Percentiles rank a stretch among this genome's conserved stretches.
Evolutionary conservation across 2,888 invertebrate genomes (phyloP).

Genomic region (Meiosimyza decipiens): DNA sequence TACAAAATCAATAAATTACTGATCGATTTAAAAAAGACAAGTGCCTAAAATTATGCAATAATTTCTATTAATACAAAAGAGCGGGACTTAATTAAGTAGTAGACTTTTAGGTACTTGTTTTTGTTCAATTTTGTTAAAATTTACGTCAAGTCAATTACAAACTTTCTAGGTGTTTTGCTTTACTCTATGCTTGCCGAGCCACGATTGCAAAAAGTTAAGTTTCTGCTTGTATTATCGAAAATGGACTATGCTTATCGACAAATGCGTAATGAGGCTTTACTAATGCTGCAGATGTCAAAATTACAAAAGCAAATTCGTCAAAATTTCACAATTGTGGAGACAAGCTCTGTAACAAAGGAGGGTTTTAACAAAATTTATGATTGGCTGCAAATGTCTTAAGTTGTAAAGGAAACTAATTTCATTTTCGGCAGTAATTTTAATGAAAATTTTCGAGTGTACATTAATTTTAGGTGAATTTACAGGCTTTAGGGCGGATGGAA

Average conservation of each 20-base stretch:
- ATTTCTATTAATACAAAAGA: too few relatives aligned
- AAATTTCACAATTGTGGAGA: slow-evolving; percentile 77
- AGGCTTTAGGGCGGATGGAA: too few relatives aligned
- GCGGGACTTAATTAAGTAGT: background rate
- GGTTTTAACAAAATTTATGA: slow-evolving; percentile 76
- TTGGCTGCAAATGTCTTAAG: slow-evolving; percentile 69
- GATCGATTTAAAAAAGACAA: too few relatives aligned
- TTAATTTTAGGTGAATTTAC: too few relatives aligned
- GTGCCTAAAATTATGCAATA: too few relatives aligned
- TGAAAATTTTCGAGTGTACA: too few relatives aligned
- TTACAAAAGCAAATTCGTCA: slow-evolving; percentile 77
- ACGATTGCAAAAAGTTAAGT: slow-evolving; percentile 73
- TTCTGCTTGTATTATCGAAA: slow-evolving; percentile 80
- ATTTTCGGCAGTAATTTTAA: background rate
- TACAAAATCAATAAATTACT: too few relatives aligned
- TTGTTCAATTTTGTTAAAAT: too few relatives aligned
- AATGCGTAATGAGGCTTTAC: slow-evolving; percentile 85
- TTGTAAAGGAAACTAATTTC: slow-evolving; percentile 15
- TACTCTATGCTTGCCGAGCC: slow-evolving; percentile 83
- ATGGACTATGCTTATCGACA: slow-evolving; percentile 89
- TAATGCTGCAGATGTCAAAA: slow-evolving; percentile 81
- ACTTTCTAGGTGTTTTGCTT: slow-evolving; percentile 73
- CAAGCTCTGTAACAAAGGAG: slow-evolving; percentile 78
- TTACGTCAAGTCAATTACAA: too few relatives aligned
- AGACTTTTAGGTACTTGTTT: too few relatives aligned